Evolutionary conservation across 1,140 invertebrate genomes (phyloP), one percentile per base, ranked within the genome.

Genomic region (Eupristina koningsbergeri): DNA sequence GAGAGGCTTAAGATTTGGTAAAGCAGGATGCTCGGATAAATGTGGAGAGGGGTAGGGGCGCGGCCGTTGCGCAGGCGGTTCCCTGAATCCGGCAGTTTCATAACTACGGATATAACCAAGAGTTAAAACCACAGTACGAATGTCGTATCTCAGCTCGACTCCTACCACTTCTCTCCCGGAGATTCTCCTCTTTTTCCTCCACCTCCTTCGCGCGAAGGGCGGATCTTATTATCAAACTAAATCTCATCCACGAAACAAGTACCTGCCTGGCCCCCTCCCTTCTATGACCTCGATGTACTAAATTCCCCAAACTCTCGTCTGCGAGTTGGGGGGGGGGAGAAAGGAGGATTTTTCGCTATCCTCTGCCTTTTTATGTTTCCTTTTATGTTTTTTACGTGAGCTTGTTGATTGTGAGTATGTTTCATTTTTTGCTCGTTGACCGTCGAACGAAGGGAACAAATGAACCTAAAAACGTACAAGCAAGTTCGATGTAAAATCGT

Each of bases 61-160:
- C 47, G 50, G 63, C 75, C 61, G 63, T 53, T 45, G 41, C 67
- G 31, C 81, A 36, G 85, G 79, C 82, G 84, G 85, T 88, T 86
- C 85, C 86, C 88, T 87, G 89, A 89, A 89, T 91, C 88, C 90
- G 87, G 89, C 89, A 91, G 88, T 92, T 91, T 91, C 90, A 89
- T 92, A 91, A 90, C 87, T 89, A 89, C 86, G 89, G 86, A 90
- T 91, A 91, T 91, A 92, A 92, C 90, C 88, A 89, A 88, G 90
- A 92, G 91, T 92, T 92, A 92, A 92, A 92, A 92, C 91, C 91
- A 85, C 92, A 91, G 88, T 89, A 89, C 90, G 89, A 92, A 90
- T 92, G 91, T 91, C 92, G 89, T 92, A 92, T 92, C 91, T 92
- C 91, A 91, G 89, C 79, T 86, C 85, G 87, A 86, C 87, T 86